A percentile compares a stretch with the other conserved stretches of the same genome.
phyloP scores from a whole-genome alignment of 1,140 invertebrate species.

The Eriosoma lanigerum region DNA sequence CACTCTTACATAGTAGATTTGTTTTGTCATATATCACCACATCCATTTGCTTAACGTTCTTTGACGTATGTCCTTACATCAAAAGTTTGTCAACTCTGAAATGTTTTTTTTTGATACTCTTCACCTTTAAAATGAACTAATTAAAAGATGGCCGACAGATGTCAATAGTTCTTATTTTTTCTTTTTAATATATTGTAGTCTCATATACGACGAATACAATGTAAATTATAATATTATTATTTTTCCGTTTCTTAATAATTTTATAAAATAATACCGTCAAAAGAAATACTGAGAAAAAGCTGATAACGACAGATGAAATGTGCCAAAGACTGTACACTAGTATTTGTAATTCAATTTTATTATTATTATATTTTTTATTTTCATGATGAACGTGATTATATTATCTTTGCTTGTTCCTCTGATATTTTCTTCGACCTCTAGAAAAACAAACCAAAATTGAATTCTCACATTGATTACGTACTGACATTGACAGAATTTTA shows the following conservation, averaged over 20 bases:
- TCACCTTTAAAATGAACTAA: background rate
- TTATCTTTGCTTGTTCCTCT: constrained; percentile 18
- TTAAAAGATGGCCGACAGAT: background rate
- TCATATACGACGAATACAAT: no score
- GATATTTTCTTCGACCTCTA: constrained; percentile 27
- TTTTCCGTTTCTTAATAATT: constrained; percentile 6
- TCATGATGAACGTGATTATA: constrained; percentile 16
- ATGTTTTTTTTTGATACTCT: background rate
- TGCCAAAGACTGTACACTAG: constrained; percentile 26
- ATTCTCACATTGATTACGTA: constrained; percentile 18
- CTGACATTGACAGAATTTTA: constrained; percentile 25
- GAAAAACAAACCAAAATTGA: constrained; percentile 32
- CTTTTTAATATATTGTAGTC: no score
- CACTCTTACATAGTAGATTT: no score
- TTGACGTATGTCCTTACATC: background rate
- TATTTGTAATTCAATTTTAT: constrained; percentile 25
- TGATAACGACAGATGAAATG: constrained; percentile 41
- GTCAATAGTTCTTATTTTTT: background rate
- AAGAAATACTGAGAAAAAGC: constrained; percentile 1
- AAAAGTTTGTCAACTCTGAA: background rate
- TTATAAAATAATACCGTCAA: constrained; percentile 11
- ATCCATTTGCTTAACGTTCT: background rate
- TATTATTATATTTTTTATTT: background rate
- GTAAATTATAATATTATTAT: constrained; percentile 13
- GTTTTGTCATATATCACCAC: no score